Evolutionary conservation across 2,797 vertebrate genomes (phyloP).

Genomic region (Cuniculus paca): DNA sequence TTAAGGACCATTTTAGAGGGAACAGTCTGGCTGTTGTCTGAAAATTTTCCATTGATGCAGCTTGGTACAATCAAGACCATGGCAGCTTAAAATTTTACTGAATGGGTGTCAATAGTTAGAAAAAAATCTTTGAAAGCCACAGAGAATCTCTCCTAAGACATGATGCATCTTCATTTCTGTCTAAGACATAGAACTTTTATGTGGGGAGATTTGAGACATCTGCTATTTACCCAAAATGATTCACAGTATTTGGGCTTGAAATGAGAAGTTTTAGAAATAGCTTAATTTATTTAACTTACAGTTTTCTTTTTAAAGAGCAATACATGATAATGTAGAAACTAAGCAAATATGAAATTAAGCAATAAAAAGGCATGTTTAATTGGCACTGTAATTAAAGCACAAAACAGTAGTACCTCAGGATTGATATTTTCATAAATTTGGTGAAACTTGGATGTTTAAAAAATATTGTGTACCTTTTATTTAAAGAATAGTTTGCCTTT

Average conservation of each 20-base stretch:
- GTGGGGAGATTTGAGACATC: neutral
- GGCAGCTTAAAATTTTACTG: neutral
- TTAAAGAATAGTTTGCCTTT: constrained; percentile 47
- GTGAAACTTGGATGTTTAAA: constrained; percentile 14
- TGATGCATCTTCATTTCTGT: neutral
- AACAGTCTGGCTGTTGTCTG: neutral
- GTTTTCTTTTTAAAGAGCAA: constrained; percentile 27
- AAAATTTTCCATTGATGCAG: neutral
- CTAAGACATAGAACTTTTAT: neutral
- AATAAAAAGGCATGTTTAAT: neutral
- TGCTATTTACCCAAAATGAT: neutral
- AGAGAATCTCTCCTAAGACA: neutral
- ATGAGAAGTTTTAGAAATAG: constrained; percentile 39
- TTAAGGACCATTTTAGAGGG: neutral
- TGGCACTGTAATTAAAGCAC: neutral
- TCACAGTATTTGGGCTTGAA: neutral
- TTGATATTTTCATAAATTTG: neutral
- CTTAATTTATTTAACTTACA: constrained; percentile 8
- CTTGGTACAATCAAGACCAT: neutral
- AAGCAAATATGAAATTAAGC: constrained; percentile 8
- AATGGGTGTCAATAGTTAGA: neutral
- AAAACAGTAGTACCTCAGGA: neutral
- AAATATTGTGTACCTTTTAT: neutral
- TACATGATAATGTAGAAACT: neutral
- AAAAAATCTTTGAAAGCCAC: neutral